These are phyloP conservation scores for Thumatha senex DNA, from an alignment of 2,888 invertebrate species.

Conservation along the genomic window DNA sequence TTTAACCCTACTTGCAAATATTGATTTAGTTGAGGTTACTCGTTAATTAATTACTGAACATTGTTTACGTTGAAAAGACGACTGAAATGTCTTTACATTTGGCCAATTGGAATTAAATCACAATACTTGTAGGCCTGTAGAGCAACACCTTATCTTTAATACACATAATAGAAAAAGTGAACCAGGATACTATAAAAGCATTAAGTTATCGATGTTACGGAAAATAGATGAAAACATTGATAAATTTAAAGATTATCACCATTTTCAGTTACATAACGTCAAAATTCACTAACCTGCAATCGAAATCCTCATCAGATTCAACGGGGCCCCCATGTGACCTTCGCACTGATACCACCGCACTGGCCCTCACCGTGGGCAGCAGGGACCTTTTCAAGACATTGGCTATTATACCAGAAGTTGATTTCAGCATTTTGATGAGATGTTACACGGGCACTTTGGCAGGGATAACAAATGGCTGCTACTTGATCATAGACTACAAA, in stretches of 20 bases:
- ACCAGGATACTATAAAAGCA: background rate
- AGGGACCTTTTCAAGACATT: conserved; percentile 70
- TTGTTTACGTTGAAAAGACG: too few species aligned
- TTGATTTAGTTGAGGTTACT: too few species aligned
- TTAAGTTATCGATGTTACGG: background rate
- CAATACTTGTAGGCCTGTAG: too few species aligned
- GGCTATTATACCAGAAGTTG: conserved; percentile 66
- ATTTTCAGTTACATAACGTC: conserved; percentile 80
- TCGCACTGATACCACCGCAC: conserved; percentile 60
- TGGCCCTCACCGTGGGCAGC: conserved; percentile 59
- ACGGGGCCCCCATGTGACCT: conserved; percentile 75
- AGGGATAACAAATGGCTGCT: conserved; percentile 76
- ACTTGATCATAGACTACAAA: conserved; percentile 49
- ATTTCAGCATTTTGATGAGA: conserved; percentile 73
- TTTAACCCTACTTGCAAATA: too few species aligned
- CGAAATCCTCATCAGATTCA: conserved; percentile 94
- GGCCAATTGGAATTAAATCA: too few species aligned
- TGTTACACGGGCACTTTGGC: conserved; percentile 58
- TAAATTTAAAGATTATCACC: conserved; percentile 32
- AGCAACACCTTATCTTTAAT: too few species aligned
- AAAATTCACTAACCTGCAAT: conserved; percentile 84
- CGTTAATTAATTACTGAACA: too few species aligned
- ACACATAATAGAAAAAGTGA: background rate
- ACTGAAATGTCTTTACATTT: too few species aligned
- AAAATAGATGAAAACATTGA: conserved; percentile 1